Percentiles rank a stretch among this genome's conserved stretches.
phyloP scores from a whole-genome alignment of 2,888 invertebrate species.

The Acutogordius australiensis region DNA sequence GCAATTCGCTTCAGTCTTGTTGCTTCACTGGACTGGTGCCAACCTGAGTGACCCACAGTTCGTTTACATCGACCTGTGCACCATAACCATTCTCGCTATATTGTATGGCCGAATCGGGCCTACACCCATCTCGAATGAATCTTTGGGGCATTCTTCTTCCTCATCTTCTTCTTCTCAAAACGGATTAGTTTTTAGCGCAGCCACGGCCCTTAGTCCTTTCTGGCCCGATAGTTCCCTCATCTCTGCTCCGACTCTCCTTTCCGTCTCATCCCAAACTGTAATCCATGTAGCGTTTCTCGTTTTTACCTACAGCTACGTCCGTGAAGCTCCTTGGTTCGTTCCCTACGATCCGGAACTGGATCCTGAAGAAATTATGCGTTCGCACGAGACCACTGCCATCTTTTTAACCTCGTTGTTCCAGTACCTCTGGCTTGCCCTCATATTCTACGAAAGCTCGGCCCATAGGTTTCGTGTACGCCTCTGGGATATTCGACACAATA shows the following conservation, averaged over 20 bases:
- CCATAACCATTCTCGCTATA: background rate
- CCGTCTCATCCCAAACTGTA: background rate
- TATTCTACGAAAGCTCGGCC: background rate
- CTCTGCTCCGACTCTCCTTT: background rate
- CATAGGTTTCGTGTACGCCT: background rate
- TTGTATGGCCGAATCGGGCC: background rate
- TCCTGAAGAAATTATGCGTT: background rate
- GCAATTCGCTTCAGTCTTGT: conserved; percentile 36
- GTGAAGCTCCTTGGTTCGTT: background rate
- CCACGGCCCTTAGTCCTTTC: background rate
- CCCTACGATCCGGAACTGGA: background rate
- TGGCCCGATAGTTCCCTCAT: background rate
- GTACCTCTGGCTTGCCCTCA: background rate
- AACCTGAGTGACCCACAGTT: conserved; percentile 20
- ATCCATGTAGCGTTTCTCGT: background rate
- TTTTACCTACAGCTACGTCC: background rate
- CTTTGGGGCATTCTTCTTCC: too few species aligned
- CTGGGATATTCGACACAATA: background rate
- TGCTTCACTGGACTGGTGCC: conserved; percentile 26
- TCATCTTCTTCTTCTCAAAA: background rate
- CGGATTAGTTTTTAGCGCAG: background rate
- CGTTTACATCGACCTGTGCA: background rate
- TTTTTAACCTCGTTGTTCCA: background rate
- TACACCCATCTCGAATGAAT: background rate
- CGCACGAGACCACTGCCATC: background rate